A percentile compares a stretch with the other conserved stretches of the same genome.
Conservation (phyloP, 2,888 invertebrate genomes). For the Stenodema calcarata region DNA sequence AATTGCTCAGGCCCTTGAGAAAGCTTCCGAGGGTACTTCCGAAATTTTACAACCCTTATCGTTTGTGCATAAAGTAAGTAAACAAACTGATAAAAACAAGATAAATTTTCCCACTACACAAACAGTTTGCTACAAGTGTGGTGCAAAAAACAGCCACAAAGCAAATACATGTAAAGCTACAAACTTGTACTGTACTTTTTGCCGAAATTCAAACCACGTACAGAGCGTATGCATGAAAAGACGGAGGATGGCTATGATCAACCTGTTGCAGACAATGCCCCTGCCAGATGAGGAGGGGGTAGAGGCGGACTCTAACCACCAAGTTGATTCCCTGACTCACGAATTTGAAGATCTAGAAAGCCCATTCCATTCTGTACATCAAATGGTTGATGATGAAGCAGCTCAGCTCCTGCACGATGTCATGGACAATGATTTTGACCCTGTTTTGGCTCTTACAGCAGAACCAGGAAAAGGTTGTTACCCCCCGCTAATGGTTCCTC, state of each 20-base stretch:
- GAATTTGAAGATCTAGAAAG: neutral
- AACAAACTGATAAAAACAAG: neutral
- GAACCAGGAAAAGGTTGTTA: neutral
- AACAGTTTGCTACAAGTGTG: conserved; percentile 1
- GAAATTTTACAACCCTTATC: neutral
- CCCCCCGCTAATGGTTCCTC: neutral
- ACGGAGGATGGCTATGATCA: neutral
- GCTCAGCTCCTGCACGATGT: neutral
- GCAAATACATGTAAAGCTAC: neutral
- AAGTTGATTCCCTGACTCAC: neutral
- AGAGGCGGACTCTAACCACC: neutral
- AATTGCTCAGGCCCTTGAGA: conserved; percentile 11
- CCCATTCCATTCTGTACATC: conserved; percentile 6
- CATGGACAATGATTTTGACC: neutral
- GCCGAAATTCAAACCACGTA: neutral
- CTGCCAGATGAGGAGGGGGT: neutral
- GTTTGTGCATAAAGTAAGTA: neutral
- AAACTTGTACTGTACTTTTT: neutral
- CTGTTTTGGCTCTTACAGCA: neutral
- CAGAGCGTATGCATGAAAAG: neutral
- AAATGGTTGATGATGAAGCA: neutral
- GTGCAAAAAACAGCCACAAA: neutral
- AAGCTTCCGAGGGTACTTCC: neutral
- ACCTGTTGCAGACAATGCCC: neutral
- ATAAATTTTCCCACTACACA: no score